Evolutionary conservation across 2,797 vertebrate species (phyloP).

Genomic region (Borostomias antarcticus): DNA sequence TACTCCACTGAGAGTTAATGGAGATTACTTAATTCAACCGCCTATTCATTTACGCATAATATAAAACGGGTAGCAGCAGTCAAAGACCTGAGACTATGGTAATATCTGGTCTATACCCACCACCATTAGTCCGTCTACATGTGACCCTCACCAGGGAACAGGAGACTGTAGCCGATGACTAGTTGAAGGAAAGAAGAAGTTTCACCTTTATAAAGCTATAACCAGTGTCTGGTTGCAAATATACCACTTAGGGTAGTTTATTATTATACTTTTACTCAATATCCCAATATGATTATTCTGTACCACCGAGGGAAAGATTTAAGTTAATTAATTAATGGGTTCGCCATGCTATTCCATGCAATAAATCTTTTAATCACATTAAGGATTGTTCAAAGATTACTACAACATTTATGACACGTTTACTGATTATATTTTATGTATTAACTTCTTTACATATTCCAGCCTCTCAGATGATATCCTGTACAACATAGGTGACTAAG

Average conservation of each 20-base stretch:
- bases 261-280: too few species aligned
- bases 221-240: neutral
- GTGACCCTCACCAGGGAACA: conserved; percentile 26
- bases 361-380: neutral
- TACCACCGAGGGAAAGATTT: too few species aligned
- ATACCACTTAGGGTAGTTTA: neutral
- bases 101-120: conserved; percentile 24
- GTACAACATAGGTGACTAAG: neutral
- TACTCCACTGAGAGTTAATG: conserved; percentile 58
- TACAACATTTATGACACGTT: neutral
- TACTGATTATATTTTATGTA: neutral
- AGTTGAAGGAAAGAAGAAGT: conserved; percentile 13
- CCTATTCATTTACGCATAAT: conserved; percentile 63
- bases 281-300: too few species aligned
- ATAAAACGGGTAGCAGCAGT: conserved; percentile 45
- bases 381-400: neutral
- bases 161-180: conserved; percentile 3
- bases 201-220: neutral
- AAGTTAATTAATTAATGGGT: too few species aligned
- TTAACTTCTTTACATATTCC: neutral
- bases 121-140: conserved; percentile 20
- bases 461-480: neutral
- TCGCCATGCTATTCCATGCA: neutral
- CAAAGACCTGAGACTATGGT: conserved; percentile 36
- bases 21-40: conserved; percentile 64